Percentiles rank a stretch among this genome's conserved stretches.
These are phyloP conservation scores for Rhyzopertha dominica DNA, from an alignment of 1,140 invertebrate genomes.

Conservation along the genomic window DNA sequence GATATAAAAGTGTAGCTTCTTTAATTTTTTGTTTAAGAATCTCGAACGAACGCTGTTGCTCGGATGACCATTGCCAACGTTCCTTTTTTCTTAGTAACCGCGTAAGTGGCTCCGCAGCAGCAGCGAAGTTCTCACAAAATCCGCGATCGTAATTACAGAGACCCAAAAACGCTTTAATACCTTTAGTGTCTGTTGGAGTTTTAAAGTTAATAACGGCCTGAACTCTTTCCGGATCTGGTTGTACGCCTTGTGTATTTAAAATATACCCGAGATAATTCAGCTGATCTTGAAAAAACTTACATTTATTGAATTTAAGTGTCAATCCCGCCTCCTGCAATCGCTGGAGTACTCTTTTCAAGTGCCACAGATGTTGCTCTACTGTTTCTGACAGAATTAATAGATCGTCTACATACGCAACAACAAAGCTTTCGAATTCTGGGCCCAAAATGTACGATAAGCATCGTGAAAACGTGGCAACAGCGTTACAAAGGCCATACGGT, in stretches of 20 bases:
- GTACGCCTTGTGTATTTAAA: not conserved
- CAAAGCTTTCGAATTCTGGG: not conserved
- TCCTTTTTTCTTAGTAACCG: not conserved
- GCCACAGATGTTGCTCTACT: not conserved
- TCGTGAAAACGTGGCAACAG: not conserved
- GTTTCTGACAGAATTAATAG: conserved; percentile 1
- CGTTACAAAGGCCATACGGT: not conserved
- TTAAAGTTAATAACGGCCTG: not conserved
- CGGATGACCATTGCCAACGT: not conserved
- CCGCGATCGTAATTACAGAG: conserved; percentile 4
- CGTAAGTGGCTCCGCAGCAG: not conserved
- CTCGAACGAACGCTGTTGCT: not conserved
- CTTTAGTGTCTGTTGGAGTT: not conserved
- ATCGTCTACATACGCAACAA: conserved; percentile 7
- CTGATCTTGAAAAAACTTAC: not conserved
- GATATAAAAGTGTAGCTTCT: not conserved
- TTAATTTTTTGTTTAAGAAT: not conserved
- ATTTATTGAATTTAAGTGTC: conserved; percentile 5
- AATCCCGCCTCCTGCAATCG: not conserved
- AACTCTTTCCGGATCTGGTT: conserved; percentile 1
- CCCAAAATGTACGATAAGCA: not conserved
- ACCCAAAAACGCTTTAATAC: conserved; percentile 1
- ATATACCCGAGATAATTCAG: conserved; percentile 5
- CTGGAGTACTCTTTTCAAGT: not conserved
- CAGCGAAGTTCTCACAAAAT: not conserved